Conservation (phyloP, 2,888 invertebrate genomes). For the Athrips mouffetella region DNA sequence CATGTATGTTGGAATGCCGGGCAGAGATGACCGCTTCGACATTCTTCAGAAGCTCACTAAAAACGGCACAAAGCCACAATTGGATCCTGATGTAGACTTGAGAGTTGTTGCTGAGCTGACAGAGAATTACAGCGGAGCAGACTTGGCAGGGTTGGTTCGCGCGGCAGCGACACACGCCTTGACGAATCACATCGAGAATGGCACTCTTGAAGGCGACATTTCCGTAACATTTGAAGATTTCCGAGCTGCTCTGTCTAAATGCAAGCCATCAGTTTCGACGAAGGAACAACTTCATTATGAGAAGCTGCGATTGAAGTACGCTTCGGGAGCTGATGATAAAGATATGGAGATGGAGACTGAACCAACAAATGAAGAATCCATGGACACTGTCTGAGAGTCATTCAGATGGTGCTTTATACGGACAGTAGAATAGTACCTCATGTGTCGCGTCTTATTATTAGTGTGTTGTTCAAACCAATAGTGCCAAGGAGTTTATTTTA, state of each 20-base stretch:
- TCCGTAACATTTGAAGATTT: slow-evolving; percentile 85
- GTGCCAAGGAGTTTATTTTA: slow-evolving; percentile 53
- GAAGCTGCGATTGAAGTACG: slow-evolving; percentile 83
- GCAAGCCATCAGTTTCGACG: slow-evolving; percentile 91
- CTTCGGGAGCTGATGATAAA: slow-evolving; percentile 69
- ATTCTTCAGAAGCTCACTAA: slow-evolving; percentile 94
- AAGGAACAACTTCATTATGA: slow-evolving; percentile 89
- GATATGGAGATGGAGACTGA: slow-evolving; percentile 79
- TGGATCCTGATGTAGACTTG: slow-evolving; percentile 88
- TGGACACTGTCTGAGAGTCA: slow-evolving; percentile 69
- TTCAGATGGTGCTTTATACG: slow-evolving; percentile 40
- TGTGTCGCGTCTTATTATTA: slow-evolving; percentile 33
- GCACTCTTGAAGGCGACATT: slow-evolving; percentile 73
- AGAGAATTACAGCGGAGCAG: slow-evolving; percentile 95
- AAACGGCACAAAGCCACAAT: slow-evolving; percentile 87
- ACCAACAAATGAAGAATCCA: slow-evolving; percentile 64
- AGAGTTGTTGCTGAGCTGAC: slow-evolving; percentile 82
- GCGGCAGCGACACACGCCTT: slow-evolving; percentile 91
- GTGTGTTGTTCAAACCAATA: slow-evolving; percentile 39
- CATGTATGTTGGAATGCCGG: slow-evolving; percentile 93
- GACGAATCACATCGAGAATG: slow-evolving; percentile 83
- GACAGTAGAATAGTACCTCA: slow-evolving; percentile 35
- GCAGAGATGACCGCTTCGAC: slow-evolving; percentile 86
- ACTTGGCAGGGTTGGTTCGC: slow-evolving; percentile 91
- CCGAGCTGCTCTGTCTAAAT: slow-evolving; percentile 84